phyloP scores from a whole-genome alignment of 2,797 vertebrate genomes.

The Steatocranus sp. region DNA sequence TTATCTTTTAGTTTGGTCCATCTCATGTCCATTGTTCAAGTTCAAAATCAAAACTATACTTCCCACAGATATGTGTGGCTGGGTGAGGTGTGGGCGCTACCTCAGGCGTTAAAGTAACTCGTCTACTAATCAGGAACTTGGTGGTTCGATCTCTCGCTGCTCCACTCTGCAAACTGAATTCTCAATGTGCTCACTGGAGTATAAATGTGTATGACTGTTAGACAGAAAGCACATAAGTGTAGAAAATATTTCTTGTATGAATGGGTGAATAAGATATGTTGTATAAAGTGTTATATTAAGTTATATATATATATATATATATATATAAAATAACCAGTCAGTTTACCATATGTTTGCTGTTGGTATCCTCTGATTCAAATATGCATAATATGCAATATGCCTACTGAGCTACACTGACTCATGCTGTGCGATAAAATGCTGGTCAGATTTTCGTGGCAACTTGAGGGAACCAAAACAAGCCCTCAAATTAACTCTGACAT shows the following conservation, averaged over 20 bases:
- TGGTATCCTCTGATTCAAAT: not conserved
- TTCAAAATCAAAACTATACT: not conserved
- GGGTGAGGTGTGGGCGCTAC: not conserved
- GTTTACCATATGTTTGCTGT: not conserved
- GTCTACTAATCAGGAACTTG: not conserved
- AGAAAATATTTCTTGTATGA: not conserved
- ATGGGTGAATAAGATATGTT: not conserved
- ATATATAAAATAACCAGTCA: not conserved
- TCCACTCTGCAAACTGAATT: not conserved
- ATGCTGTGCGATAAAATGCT: not conserved
- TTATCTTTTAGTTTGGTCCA: not conserved
- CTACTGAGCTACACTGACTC: not conserved
- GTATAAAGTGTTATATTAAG: not conserved
- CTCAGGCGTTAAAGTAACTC: not conserved
- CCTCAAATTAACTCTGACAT: not conserved
- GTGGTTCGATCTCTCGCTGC: not conserved
- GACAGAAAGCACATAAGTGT: not conserved
- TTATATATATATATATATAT: not conserved
- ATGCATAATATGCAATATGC: not conserved
- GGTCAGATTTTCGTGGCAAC: not conserved
- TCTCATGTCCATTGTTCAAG: not conserved
- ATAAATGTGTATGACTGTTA: not conserved
- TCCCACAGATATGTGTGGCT: not conserved
- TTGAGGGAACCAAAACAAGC: not conserved
- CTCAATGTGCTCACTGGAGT: not conserved